Conservation (phyloP, 2,888 invertebrate species). For the Cerastis leucographa region DNA sequence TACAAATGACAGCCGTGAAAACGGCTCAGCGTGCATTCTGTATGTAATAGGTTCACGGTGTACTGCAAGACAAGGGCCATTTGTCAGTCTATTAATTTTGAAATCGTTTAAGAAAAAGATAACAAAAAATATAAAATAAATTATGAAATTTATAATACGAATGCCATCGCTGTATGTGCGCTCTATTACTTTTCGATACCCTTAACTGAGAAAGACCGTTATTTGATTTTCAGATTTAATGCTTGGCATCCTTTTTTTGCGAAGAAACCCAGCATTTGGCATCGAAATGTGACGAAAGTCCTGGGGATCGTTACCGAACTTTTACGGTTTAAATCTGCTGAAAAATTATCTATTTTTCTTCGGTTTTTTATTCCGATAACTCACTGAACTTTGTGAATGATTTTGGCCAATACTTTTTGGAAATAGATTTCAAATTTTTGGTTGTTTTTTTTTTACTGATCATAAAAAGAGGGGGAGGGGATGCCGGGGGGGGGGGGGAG, state of each 20-base stretch:
- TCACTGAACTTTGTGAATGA: neutral
- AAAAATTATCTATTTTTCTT: constrained; percentile 2
- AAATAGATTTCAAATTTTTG: neutral
- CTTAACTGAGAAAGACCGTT: constrained; percentile 6
- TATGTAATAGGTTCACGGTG: too few relatives aligned
- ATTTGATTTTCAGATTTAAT: constrained; percentile 60
- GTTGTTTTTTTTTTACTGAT: too few relatives aligned
- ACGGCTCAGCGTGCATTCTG: too few relatives aligned
- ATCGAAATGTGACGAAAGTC: constrained; percentile 29
- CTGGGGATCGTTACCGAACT: constrained; percentile 29
- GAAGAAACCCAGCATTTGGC: constrained; percentile 40
- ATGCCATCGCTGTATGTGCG: neutral
- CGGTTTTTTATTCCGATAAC: neutral
- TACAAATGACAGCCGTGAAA: too few relatives aligned
- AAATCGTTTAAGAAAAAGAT: too few relatives aligned
- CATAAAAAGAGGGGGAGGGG: too few relatives aligned
- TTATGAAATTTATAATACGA: too few relatives aligned
- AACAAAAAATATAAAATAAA: too few relatives aligned
- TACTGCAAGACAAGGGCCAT: too few relatives aligned
- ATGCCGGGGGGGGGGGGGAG: too few relatives aligned
- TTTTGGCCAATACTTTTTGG: neutral
- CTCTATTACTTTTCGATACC: constrained; percentile 17
- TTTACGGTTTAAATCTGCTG: constrained; percentile 43
- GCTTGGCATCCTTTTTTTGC: constrained; percentile 42
- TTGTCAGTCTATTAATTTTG: too few relatives aligned